Base-by-base conservation (phyloP, 2,797 vertebrate species). In the Cirrhinus mrigala region DNA sequence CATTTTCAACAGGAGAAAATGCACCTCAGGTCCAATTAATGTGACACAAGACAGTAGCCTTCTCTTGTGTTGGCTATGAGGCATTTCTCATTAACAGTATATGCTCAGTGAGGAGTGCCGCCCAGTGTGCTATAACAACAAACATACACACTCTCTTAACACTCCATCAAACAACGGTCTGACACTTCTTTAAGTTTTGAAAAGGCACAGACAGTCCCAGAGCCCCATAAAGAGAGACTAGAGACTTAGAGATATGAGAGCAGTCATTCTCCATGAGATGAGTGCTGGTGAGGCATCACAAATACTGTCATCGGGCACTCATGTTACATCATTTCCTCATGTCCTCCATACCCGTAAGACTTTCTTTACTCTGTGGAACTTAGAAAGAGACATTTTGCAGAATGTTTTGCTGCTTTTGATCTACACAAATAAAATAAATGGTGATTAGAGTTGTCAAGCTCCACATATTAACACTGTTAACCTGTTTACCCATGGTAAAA, bases 101-200 rank as follows among this genome's bases (percentile, higher is more conserved):
- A 9, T 60, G 24, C 40, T 74, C n/a, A 4, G 40, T 74, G 69
- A 62, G 56, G 40, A 60, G 40, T 11, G 4, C 3, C 2, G 4
- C 52, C 22, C 68, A 27, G 69, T 60, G 52, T 74, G 24, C 69
- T 60, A n/a, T 24, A 62, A 83, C 46, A 52, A 52, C 81, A 75
- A 64, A 52, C 44, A 70, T 5, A 48, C 37, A 33, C 50, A 14
- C 58, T 46, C 68, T 66, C 70, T 82, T 74, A 82, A 74, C 56
- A 74, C 56, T 64, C 44, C 71, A 75, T 83, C 70, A 83, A 52
- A 75, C 46, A 54, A 27, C 5, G 18, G 27, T 52, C 46, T 64
- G 46, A 75, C 81, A 64, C 58, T 64, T 83, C 71, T 60, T 12
- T 82, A 68, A 7, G n/a, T 69, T 86, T 52, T 33, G 14, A 64